phyloP scores from a whole-genome alignment of 2,888 invertebrate species.

The Lithophane leautieri region DNA sequence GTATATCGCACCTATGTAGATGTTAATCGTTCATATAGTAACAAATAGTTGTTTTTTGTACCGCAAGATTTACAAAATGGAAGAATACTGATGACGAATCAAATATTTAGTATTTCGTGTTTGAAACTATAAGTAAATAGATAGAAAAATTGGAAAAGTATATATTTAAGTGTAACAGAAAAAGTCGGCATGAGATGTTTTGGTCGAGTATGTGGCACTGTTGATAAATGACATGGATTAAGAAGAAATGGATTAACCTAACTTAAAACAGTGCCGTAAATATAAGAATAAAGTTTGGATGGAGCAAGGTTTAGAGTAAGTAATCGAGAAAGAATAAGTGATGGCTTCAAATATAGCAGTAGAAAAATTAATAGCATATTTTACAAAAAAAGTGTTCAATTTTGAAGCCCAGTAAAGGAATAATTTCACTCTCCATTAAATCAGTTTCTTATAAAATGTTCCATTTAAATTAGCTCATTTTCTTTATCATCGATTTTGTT shows the following conservation, averaged over 20 bases:
- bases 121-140: background rate
- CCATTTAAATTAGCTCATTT: background rate
- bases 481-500: background rate
- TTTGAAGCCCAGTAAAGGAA: background rate
- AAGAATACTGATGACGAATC: constrained; percentile 33
- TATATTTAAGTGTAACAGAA: background rate
- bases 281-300: constrained; percentile 3
- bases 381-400: background rate
- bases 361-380: background rate
- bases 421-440: background rate
- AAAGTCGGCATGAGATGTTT: background rate
- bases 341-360: constrained; percentile 26
- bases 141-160: background rate
- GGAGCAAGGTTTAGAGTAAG: background rate
- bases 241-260: background rate
- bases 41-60: constrained; percentile 47
- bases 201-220: constrained; percentile 45
- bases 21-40: constrained; percentile 50
- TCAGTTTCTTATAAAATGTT: background rate
- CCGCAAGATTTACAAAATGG: constrained; percentile 47
- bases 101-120: constrained; percentile 9
- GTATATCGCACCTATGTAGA: constrained; percentile 18
- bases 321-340: background rate
- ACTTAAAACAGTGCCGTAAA: constrained; percentile 17
- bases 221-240: background rate